Conservation (phyloP, 2,113 vertebrate species). For the Sialia sialis region DNA sequence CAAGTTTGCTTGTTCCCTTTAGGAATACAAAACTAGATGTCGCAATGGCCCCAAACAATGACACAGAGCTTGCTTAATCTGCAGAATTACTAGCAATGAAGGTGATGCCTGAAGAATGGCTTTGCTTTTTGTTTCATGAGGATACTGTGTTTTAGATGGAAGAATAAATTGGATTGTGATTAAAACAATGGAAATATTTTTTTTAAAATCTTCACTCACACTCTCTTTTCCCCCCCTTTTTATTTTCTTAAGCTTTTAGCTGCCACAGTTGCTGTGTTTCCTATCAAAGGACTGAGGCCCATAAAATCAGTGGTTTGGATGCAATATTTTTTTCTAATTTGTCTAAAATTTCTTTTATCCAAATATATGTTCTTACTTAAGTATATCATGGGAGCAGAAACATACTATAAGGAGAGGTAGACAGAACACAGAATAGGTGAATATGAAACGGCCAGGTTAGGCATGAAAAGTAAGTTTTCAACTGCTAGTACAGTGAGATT, state of each 20-base stretch:
- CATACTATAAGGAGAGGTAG: background rate
- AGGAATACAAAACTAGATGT: background rate
- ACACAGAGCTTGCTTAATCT: background rate
- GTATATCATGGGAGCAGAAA: background rate
- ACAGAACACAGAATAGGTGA: background rate
- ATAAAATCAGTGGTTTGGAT: background rate
- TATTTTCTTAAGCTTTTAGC: background rate
- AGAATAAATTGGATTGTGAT: background rate
- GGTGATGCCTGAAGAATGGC: background rate
- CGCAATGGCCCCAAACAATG: background rate
- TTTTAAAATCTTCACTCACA: background rate
- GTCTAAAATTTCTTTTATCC: background rate
- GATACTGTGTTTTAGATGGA: background rate
- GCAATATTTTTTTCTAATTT: background rate
- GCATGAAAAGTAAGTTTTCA: background rate
- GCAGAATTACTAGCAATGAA: background rate
- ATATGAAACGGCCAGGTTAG: background rate
- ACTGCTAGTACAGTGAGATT: background rate
- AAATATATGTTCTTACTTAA: background rate
- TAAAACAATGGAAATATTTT: background rate
- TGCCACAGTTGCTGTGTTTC: background rate
- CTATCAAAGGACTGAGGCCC: background rate
- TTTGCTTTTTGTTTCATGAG: background rate
- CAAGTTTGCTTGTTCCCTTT: background rate
- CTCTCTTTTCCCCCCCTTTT: background rate